phyloP scores from a whole-genome alignment of 2,113 vertebrate species.

The Maccullochella peelii region DNA sequence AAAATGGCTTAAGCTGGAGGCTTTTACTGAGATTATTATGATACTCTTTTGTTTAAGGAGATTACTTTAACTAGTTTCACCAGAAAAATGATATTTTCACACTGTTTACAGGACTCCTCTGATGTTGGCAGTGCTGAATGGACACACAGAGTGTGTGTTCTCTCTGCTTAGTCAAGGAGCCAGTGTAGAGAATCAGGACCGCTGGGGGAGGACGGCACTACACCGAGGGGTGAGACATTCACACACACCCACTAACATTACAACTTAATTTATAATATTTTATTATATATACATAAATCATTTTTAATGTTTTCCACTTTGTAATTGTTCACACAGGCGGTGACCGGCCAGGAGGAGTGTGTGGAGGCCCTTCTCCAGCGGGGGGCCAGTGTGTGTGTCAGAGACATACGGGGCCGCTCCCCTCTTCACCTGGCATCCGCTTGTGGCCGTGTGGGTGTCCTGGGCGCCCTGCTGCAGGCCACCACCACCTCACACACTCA shows the following conservation, averaged over 20 bases:
- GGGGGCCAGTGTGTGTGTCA: constrained; percentile 88
- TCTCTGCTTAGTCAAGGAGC: constrained; percentile 95
- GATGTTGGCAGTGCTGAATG: constrained; percentile 97
- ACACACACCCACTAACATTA: neutral
- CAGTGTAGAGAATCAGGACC: constrained; percentile 93
- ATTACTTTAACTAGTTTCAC: neutral
- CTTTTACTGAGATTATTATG: neutral
- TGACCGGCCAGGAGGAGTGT: constrained; percentile 94
- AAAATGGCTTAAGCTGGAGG: neutral
- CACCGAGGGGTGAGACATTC: constrained; percentile 91
- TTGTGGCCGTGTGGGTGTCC: constrained; percentile 91
- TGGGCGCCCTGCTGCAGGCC: constrained; percentile 92
- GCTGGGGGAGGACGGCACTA: constrained; percentile 94
- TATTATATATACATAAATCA: neutral
- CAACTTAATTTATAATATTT: neutral
- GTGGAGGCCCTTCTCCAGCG: constrained; percentile 95
- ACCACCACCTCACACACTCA: constrained; percentile 80
- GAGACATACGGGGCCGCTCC: constrained; percentile 90
- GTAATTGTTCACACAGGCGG: constrained; percentile 84
- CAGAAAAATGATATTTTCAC: neutral
- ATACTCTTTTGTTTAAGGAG: neutral
- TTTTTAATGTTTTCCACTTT: neutral
- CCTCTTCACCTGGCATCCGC: constrained; percentile 95
- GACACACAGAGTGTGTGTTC: constrained; percentile 96
- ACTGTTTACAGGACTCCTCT: constrained; percentile 89